Base-by-base conservation (phyloP, 2,888 invertebrate genomes). In the Scaptomyza parva region DNA sequence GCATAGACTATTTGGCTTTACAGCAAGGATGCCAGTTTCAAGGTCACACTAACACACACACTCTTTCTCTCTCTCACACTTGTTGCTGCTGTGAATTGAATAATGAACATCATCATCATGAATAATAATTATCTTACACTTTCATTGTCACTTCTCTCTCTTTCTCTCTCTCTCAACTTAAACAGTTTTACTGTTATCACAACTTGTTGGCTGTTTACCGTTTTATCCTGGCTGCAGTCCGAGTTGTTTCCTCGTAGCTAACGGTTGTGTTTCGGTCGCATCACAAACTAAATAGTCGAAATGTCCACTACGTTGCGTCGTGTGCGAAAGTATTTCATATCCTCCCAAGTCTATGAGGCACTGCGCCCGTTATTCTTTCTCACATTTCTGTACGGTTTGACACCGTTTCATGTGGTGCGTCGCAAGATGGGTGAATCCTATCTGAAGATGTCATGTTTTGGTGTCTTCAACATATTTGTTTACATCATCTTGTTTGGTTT, bases 291-390 rank as follows among this genome's bases (percentile, higher is more conserved):
- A 14, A 8, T 2, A 6, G 33, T 7, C 35, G 39, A 39, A 44
- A 63, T 63, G 62, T 74, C 86, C n/a, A 58, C 69, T 9, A 66
- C 77, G 24, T 41, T 89, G 33, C 77, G 60, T 20, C 81, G 84
- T 26, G 82, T 88, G 62, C 91, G 90, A 18, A 86, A 89, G 70
- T 88, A 88, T 62, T 89, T 90, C 20, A 84, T 90, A 59, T 89
- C 90, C 12, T 75, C 86, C 59, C 90, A 90, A 70, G 91, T 90
- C n/a, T 90, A 88, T 65, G 91, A 91, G 57, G 88, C 91, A 11
- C 63, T 91, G 33, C 86, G 86, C 48, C 91, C 91, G 0, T 52
- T 91, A 2, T 80, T 91, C 24, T 87, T 88, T 11, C 53, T 90
- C 22, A 89, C 89, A 2, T 91, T 89, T 28, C 62, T 91, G 0